Evolutionary conservation across 2,113 vertebrate species (phyloP).

Genomic region (Euleptes europaea): DNA sequence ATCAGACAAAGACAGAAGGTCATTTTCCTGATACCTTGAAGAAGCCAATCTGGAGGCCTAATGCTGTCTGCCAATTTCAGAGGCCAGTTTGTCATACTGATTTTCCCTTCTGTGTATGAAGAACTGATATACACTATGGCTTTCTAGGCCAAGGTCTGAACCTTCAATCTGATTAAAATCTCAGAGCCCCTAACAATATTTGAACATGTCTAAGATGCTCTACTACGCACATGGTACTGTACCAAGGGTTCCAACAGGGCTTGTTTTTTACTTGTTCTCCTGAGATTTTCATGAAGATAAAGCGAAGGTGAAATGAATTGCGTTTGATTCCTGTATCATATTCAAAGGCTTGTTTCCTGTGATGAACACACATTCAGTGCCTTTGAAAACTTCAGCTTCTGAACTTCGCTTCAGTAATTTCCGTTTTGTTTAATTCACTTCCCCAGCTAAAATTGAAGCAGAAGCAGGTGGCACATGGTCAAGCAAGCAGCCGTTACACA

Average conservation of each 20-base stretch:
- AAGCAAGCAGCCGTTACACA: not conserved
- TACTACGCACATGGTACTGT: not conserved
- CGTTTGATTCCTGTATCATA: not conserved
- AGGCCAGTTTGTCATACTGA: no score
- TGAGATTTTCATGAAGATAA: not conserved
- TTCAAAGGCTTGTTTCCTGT: conserved; percentile 4
- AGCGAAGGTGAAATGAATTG: not conserved
- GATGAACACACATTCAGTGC: not conserved
- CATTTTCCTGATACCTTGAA: no score
- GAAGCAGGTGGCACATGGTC: not conserved
- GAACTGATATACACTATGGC: no score
- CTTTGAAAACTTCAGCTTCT: conserved; percentile 10
- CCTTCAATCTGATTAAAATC: no score
- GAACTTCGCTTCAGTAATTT: conserved; percentile 11
- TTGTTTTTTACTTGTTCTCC: not conserved
- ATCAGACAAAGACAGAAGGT: no score
- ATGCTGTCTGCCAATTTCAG: no score
- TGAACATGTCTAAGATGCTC: no score
- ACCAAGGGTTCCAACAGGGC: not conserved
- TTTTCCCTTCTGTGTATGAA: no score
- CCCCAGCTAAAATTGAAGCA: not conserved
- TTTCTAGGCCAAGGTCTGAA: no score
- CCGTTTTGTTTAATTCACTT: not conserved
- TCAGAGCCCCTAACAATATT: no score
- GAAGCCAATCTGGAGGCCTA: no score